Percentiles rank a stretch among this genome's conserved stretches.
These are phyloP conservation scores for Trogon melanurus DNA, from an alignment of 2,113 vertebrate genomes.

Conservation along the genomic window DNA sequence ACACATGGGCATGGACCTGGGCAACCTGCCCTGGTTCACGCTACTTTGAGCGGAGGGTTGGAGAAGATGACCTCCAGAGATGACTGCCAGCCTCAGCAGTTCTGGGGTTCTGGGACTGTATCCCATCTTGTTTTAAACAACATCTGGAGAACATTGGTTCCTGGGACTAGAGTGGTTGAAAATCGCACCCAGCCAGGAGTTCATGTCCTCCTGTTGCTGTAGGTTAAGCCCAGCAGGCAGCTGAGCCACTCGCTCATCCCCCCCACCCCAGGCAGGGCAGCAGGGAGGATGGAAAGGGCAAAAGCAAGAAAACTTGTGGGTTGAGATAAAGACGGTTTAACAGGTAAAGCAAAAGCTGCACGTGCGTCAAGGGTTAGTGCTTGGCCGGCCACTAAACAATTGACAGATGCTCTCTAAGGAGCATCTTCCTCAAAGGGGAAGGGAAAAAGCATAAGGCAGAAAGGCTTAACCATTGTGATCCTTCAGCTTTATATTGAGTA, in stretches of 20 bases:
- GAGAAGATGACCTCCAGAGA: not conserved
- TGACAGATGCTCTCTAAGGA: too few species aligned
- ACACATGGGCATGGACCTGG: not conserved
- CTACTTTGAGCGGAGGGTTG: not conserved
- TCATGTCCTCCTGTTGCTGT: not conserved
- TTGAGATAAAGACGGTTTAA: not conserved
- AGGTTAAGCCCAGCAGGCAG: not conserved
- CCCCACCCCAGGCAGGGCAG: not conserved
- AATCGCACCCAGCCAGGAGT: not conserved
- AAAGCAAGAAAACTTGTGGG: not conserved
- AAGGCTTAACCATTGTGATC: too few species aligned
- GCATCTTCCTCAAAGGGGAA: too few species aligned
- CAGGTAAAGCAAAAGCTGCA: not conserved
- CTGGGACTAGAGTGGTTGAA: not conserved
- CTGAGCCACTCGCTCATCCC: not conserved
- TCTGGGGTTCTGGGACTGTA: not conserved
- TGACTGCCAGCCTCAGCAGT: not conserved
- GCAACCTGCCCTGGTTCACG: not conserved
- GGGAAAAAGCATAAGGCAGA: too few species aligned
- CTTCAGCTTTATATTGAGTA: too few species aligned
- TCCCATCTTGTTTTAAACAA: not conserved
- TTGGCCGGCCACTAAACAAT: too few species aligned
- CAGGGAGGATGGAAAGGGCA: not conserved
- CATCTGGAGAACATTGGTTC: not conserved
- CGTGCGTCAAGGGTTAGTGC: too few species aligned